phyloP scores from a whole-genome alignment of 1,140 invertebrate genomes.

The Leptestheria dahalacensis region DNA sequence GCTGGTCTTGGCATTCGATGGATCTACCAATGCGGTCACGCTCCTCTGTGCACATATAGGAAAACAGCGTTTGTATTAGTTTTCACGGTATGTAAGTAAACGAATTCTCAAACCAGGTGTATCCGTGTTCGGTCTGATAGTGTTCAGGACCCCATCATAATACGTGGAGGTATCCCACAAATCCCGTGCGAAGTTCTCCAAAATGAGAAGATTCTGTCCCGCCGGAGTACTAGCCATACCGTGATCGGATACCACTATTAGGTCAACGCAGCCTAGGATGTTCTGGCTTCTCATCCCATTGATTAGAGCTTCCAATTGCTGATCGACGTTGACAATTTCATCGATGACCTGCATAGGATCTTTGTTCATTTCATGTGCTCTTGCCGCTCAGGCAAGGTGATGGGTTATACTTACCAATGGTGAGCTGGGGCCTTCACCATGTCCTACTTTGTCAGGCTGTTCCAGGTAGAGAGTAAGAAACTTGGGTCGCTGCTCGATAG shows the following conservation, averaged over 20 bases:
- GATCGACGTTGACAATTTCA: conserved; percentile 24
- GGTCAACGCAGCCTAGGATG: conserved; percentile 16
- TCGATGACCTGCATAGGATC: conserved; percentile 21
- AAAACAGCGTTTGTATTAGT: background rate
- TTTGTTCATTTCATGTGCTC: background rate
- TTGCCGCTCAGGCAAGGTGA: background rate
- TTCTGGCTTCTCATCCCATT: conserved; percentile 21
- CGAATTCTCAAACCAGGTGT: background rate
- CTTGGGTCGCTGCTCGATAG: conserved; percentile 18
- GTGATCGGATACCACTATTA: conserved; percentile 16
- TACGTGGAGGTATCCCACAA: background rate
- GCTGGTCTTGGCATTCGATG: conserved; percentile 2
- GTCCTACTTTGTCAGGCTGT: conserved; percentile 32
- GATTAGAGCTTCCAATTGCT: conserved; percentile 24
- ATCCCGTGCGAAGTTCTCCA: conserved; percentile 6
- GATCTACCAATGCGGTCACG: conserved; percentile 8
- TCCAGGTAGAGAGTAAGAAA: conserved; percentile 34
- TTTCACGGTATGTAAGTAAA: background rate
- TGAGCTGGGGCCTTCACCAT: conserved; percentile 26
- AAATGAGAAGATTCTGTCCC: conserved; percentile 6
- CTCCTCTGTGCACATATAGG: conserved; percentile 7
- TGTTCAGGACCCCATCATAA: background rate
- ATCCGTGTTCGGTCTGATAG: conserved; percentile 2
- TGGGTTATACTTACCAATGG: conserved; percentile 9
- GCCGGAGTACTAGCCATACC: conserved; percentile 15